Evolutionary conservation across 2,113 vertebrate genomes (phyloP), one percentile per base, ranked within the genome.

Genomic region (Ellobius talpinus): DNA sequence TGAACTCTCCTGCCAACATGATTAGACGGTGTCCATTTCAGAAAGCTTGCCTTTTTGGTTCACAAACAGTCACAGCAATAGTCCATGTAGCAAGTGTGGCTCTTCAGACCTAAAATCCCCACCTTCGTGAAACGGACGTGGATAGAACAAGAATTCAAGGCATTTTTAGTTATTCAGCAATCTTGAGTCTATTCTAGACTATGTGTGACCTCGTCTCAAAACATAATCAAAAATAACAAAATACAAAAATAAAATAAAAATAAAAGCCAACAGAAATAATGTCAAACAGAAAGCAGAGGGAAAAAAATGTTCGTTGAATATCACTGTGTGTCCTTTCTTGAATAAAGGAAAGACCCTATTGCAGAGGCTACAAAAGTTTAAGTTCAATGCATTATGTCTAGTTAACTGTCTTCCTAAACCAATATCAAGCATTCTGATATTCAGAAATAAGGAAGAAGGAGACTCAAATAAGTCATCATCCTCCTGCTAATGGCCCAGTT

Each of bases 331-430:
- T 1, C 58, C 23, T 93, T 94, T 87, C 29, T 66, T 9, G 33
- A 65, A 77, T 79, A 58, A 17, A 55, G 55, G 55, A 55, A 90
- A 74, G 1, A 11, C 82, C 10, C 2, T n/a, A 14, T 76, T 79
- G 36, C 73, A 95, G 23, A 36, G 39, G 3, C 7, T 86, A 90
- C 9, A 39, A 73, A 45, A 89, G 21, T 70, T 36, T 31, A 76
- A 89, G 70, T 6, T 14, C 6, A 88, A 36, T 19, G 39, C 63
- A 31, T 3, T 68, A 31, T 74, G 14, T 55, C 73, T 72, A 58
- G n/a, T 74, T 92, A 19, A 9, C 31, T 52, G 68, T 94, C 45
- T 65, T 95, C 24, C 7, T 66, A 66, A 93, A 89, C 3, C n/a
- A 63, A 3, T 26, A 73, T 2, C 50, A 17, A 8, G 42, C 55